Evolutionary conservation across 2,888 invertebrate species (phyloP), one percentile per base, ranked within the genome.

Genomic region (Galeruca laticollis): DNA sequence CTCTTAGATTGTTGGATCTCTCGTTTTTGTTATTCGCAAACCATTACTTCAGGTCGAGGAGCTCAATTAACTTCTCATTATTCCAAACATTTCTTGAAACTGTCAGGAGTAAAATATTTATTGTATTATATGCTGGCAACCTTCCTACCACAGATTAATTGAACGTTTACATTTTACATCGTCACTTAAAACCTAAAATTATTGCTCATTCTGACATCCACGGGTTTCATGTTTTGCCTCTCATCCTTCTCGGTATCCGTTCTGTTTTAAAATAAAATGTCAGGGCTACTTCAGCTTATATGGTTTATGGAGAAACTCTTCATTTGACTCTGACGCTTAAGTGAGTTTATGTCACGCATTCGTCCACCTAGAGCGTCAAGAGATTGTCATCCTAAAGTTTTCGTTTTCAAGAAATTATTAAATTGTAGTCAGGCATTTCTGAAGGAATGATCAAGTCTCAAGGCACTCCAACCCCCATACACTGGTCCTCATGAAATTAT

Each of bases 391-490:
- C 10, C 40, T 40, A 11, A 5, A 10, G 5, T n/a, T 40, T 40
- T 51, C 20, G 18, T 49, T 2, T 15, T 49, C 56, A 68, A 68
- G 26, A 56, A 62, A 47, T 43, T 62, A 54, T 47, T 47, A 15
- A 49, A 49, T 15, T 49, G 20, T 10, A 20, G 20, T 51, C 21
- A 20, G 1, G 51, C 18, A 9, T 18, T 18, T 49, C 11, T 2
- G 15, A 51, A 1, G 11, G 2, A 51, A 11, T 15, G 51, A 11
- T 4, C 51, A 6, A 49, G 15, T 18, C 8, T 51, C 5, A 18
- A 51, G 64, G 64, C 57, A 40, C 62, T 69, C 52, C 31, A 51
- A 21, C 20, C 21, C 8, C 51, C 20, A 51, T 21, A 20, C 20
- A 51, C 51, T 51, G 20, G 51, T 6, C 3, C 20, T 1, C 13